Conservation (phyloP, 2,113 vertebrate species). For the Rhombomys opimus region DNA sequence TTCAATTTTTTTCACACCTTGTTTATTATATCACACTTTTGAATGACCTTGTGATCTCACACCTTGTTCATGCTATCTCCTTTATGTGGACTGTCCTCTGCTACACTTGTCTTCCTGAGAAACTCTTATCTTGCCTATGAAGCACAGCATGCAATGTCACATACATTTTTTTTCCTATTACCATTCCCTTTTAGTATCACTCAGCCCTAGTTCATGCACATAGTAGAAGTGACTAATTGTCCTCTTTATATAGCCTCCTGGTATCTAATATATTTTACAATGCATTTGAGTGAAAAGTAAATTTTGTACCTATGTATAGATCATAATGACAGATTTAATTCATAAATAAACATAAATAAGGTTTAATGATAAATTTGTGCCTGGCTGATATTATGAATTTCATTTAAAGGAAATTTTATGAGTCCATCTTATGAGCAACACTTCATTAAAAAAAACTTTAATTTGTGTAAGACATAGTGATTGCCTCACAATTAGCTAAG, state of each 20-base stretch:
- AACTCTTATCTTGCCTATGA: background rate
- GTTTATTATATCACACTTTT: background rate
- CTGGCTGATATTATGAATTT: background rate
- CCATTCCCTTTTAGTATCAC: background rate
- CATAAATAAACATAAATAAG: background rate
- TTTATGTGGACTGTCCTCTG: background rate
- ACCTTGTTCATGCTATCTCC: background rate
- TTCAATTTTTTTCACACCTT: background rate
- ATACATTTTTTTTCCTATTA: background rate
- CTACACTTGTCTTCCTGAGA: background rate
- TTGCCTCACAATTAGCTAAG: background rate
- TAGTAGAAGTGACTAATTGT: background rate
- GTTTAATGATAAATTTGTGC: background rate
- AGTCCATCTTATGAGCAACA: background rate
- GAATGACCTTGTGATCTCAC: background rate
- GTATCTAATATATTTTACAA: background rate
- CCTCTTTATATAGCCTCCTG: background rate
- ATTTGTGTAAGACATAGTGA: background rate
- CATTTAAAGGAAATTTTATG: background rate
- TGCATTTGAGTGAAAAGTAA: background rate
- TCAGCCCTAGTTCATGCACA: background rate
- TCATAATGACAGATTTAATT: background rate
- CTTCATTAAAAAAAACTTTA: background rate
- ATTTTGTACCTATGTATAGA: background rate
- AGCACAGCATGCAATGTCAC: background rate